Evolutionary conservation across 1,140 invertebrate species (phyloP).

Genomic region (Drosophila pandora): DNA sequence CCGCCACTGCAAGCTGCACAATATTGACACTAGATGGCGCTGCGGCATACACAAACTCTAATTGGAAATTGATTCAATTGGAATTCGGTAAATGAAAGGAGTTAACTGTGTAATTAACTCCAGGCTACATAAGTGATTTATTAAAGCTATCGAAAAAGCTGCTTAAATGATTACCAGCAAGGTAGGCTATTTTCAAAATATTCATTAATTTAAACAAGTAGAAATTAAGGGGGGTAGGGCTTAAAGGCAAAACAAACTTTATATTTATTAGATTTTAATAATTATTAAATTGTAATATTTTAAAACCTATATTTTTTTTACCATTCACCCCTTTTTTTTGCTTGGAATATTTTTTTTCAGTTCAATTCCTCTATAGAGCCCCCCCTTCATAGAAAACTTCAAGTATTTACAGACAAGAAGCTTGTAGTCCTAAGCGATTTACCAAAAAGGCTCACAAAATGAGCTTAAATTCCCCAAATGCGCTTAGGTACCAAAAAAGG

Average conservation of each 20-base stretch:
- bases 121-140: slow-evolving; percentile 25
- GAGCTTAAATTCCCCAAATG: slow-evolving; percentile 59
- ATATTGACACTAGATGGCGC: slow-evolving; percentile 43
- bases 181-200: background rate
- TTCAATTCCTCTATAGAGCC: no score
- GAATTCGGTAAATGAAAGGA: slow-evolving; percentile 31
- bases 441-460: slow-evolving; percentile 49
- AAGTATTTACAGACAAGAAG: background rate
- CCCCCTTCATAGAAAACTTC: background rate
- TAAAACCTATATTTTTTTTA: no score
- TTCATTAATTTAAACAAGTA: no score
- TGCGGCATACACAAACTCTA: slow-evolving; percentile 24
- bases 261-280: no score
- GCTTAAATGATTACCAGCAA: background rate
- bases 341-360: no score
- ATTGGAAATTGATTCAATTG: slow-evolving; percentile 46
- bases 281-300: no score
- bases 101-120: slow-evolving; percentile 46
- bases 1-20: slow-evolving; percentile 19
- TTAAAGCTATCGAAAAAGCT: slow-evolving; percentile 1
- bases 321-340: no score
- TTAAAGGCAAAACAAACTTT: no score
- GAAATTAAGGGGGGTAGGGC: no score
- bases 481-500: slow-evolving; percentile 43
- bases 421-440: slow-evolving; percentile 23